phyloP scores from a whole-genome alignment of 1,140 invertebrate species.

The Bombus difficillimus region DNA sequence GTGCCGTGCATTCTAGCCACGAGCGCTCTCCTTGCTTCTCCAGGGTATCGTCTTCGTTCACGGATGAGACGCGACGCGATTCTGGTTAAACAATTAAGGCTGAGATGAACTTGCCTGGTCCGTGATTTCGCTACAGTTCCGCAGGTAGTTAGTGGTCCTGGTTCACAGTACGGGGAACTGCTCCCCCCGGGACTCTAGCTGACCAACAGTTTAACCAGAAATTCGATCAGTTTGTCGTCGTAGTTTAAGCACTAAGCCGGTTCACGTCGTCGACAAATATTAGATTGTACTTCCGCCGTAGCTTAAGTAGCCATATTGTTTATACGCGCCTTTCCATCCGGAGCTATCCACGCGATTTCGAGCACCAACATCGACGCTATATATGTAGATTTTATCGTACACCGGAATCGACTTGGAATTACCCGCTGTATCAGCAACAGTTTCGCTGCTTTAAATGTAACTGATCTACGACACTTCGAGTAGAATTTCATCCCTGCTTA shows the following conservation, averaged over 20 bases:
- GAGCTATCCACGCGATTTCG: neutral
- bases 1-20: neutral
- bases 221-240: conserved; percentile 49
- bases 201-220: conserved; percentile 52
- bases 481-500: no score
- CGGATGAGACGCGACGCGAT: neutral
- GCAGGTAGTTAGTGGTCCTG: conserved; percentile 29
- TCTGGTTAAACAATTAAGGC: conserved; percentile 41
- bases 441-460: no score
- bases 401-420: neutral
- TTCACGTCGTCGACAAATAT: conserved; percentile 6
- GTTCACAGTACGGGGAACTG: neutral
- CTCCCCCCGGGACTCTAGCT: conserved; percentile 19
- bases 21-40: neutral
- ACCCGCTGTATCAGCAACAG: no score
- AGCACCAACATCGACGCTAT: neutral
- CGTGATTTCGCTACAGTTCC: conserved; percentile 42
- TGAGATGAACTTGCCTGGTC: conserved; percentile 15
- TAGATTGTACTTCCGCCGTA: neutral
- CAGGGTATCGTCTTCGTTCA: conserved; percentile 18
- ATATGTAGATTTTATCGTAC: no score
- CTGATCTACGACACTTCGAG: no score
- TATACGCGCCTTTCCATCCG: neutral
- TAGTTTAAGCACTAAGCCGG: conserved; percentile 25
- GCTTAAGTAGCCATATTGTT: conserved; percentile 29